Percentiles rank a stretch among this genome's conserved stretches.
Evolutionary conservation across 2,888 invertebrate species (phyloP).

Genomic region (Gibbula magus): DNA sequence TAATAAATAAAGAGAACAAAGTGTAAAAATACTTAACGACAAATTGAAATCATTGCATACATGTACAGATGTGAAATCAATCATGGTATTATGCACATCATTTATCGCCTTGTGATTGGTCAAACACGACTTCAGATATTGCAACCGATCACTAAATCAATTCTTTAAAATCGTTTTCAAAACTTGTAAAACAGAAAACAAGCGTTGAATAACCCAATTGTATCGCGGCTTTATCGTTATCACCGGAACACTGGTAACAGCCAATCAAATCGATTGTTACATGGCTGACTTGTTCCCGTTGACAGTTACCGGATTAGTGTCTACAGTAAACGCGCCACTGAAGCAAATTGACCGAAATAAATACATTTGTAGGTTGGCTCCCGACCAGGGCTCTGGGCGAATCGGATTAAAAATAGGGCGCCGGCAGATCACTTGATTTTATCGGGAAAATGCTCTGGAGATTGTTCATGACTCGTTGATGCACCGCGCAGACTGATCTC

Average conservation of each 20-base stretch:
- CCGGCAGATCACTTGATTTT: slow-evolving; percentile 23
- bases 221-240: background rate
- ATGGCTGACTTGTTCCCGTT: slow-evolving; percentile 14
- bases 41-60: too few relatives aligned
- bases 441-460: slow-evolving; percentile 22
- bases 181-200: background rate
- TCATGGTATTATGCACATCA: too few relatives aligned
- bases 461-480: slow-evolving; percentile 18
- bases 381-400: background rate
- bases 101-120: too few relatives aligned
- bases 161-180: too few relatives aligned
- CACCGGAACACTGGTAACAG: background rate
- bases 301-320: slow-evolving; percentile 13
- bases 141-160: too few relatives aligned
- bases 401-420: slow-evolving; percentile 23
- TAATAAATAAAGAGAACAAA: too few relatives aligned
- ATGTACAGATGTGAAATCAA: too few relatives aligned
- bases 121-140: too few relatives aligned
- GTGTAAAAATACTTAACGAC: too few relatives aligned
- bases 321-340: slow-evolving; percentile 21
- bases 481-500: slow-evolving; percentile 12
- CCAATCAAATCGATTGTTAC: slow-evolving; percentile 19
- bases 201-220: background rate
- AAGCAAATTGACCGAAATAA: slow-evolving; percentile 20
- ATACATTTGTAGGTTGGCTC: slow-evolving; percentile 23